Percentiles rank a stretch among this genome's conserved stretches.
These are phyloP conservation scores for Blastomussa wellsi DNA, from an alignment of 92 coral and sea anemone species.

Conservation along the genomic window DNA sequence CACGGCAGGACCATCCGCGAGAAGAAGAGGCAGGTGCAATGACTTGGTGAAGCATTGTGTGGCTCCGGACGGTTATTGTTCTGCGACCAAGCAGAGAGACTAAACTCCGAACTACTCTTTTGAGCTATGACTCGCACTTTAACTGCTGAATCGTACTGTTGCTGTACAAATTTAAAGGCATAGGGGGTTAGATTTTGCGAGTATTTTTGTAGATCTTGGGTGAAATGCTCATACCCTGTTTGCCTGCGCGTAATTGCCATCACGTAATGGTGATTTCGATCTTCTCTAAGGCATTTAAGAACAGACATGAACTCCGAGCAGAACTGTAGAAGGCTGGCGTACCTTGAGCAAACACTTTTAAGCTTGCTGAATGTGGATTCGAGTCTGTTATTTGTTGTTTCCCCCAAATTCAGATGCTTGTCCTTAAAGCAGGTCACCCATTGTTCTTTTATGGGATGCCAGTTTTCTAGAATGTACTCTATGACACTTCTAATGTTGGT, in stretches of 20 bases:
- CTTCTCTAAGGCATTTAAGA: constrained; percentile 39
- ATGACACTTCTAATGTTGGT: constrained; percentile 49
- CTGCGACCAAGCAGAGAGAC: constrained; percentile 13
- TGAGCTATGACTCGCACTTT: constrained; percentile 31
- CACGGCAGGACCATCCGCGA: constrained; percentile 59
- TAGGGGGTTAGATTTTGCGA: constrained; percentile 49
- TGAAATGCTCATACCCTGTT: constrained; percentile 26
- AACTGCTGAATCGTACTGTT: constrained; percentile 34
- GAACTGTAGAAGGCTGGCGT: constrained; percentile 59
- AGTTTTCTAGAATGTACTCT: constrained; percentile 51
- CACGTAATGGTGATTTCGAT: constrained; percentile 57
- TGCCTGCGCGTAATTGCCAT: constrained; percentile 39
- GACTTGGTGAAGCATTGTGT: constrained; percentile 23
- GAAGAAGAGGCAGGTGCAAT: constrained; percentile 51
- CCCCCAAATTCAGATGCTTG: constrained; percentile 50
- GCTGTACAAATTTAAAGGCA: constrained; percentile 45
- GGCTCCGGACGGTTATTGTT: constrained; percentile 33
- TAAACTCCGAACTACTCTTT: constrained; percentile 24
- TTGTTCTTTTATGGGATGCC: constrained; percentile 64
- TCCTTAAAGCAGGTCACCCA: constrained; percentile 66
- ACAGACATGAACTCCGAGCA: constrained; percentile 34
- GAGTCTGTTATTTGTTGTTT: constrained; percentile 64
- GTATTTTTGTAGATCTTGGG: constrained; percentile 47
- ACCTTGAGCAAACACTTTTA: constrained; percentile 61
- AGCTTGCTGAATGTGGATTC: constrained; percentile 59